phyloP scores from a whole-genome alignment of 2,888 invertebrate species.

The Synergus japonicus region DNA sequence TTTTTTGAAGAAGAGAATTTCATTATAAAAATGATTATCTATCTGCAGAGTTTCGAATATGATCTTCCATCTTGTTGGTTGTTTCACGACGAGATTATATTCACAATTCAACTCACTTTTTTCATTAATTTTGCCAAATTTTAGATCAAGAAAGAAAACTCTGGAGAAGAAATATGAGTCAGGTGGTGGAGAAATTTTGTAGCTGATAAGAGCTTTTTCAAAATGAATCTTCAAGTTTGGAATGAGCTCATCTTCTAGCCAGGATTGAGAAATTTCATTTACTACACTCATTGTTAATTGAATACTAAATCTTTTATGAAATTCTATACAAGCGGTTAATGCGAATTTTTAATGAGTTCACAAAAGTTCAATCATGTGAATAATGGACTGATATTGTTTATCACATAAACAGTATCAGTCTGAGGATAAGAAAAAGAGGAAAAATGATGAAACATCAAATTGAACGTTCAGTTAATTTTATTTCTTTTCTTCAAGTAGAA shows the following conservation, averaged over 20 bases:
- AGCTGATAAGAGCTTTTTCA: constrained; percentile 42
- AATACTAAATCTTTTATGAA: neutral
- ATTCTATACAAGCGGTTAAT: neutral
- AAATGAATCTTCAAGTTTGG: constrained; percentile 41
- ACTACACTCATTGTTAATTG: neutral
- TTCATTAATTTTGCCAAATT: neutral
- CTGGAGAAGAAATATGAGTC: constrained; percentile 48
- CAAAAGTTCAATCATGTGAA: too few relatives aligned
- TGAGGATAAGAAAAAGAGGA: too few relatives aligned
- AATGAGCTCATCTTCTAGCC: constrained; percentile 46
- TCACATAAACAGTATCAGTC: too few relatives aligned
- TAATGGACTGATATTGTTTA: too few relatives aligned
- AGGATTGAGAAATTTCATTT: neutral
- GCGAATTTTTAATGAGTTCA: too few relatives aligned
- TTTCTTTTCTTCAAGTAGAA: too few relatives aligned
- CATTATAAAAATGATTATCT: constrained; percentile 63
- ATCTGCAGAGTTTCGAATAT: neutral
- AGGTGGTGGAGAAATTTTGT: constrained; percentile 46
- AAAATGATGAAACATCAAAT: too few relatives aligned
- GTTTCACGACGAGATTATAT: neutral
- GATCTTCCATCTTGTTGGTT: neutral
- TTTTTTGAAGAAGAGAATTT: constrained; percentile 68
- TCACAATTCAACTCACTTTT: neutral
- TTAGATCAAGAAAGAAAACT: neutral
- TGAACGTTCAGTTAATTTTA: too few relatives aligned